A percentile compares a stretch with the other conserved stretches of the same genome.
Conservation (phyloP, 2,888 invertebrate genomes). For the Nemoura dubitans region DNA sequence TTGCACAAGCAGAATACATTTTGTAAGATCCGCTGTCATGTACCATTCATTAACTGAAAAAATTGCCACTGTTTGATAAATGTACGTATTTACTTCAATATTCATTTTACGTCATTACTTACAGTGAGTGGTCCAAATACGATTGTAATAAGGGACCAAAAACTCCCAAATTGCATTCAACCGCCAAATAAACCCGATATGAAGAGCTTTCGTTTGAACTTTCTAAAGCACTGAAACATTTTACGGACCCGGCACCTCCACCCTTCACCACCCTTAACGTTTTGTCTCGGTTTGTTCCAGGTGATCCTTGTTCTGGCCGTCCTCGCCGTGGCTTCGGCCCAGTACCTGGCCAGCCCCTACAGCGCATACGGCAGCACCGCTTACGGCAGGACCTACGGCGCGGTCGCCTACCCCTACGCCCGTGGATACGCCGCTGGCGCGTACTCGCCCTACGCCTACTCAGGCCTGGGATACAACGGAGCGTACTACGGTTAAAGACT, state of each 20-base stretch:
- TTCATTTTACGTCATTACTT: no score
- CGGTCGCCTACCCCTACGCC: constrained; percentile 36
- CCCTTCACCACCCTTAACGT: neutral
- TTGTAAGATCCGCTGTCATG: no score
- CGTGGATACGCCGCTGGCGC: constrained; percentile 22
- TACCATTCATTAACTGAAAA: no score
- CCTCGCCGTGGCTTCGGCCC: constrained; percentile 38
- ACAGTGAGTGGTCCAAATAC: no score
- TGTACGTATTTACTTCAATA: no score
- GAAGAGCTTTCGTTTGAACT: no score
- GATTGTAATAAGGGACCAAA: no score
- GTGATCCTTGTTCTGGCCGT: constrained; percentile 39
- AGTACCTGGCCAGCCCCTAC: constrained; percentile 40
- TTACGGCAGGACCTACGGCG: constrained; percentile 2
- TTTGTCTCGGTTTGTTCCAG: neutral
- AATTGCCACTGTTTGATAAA: no score
- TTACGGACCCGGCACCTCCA: no score
- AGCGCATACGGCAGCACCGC: neutral
- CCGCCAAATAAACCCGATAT: no score
- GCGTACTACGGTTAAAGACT: constrained; percentile 29
- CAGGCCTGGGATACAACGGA: constrained; percentile 17
- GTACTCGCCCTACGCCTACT: constrained; percentile 39
- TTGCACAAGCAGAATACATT: neutral
- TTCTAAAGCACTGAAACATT: no score
- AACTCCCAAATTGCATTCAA: no score